These are phyloP conservation scores for Drosophila pectinifera DNA, from an alignment of 1,140 invertebrate genomes.

Conservation along the genomic window DNA sequence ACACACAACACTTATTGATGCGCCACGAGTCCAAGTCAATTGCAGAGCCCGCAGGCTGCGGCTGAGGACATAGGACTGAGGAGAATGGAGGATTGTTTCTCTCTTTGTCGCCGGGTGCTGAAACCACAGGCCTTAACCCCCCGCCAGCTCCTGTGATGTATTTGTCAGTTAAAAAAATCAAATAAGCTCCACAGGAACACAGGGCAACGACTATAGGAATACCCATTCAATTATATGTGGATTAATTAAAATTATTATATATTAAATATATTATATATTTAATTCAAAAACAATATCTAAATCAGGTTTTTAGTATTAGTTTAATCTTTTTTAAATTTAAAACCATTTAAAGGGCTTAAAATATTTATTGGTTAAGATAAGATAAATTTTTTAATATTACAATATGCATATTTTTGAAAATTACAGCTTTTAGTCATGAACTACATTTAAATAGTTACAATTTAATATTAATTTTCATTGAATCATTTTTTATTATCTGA, in stretches of 20 bases:
- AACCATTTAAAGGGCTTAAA: background rate
- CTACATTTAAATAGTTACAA: no score
- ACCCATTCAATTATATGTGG: background rate
- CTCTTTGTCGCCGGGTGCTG: conserved; percentile 21
- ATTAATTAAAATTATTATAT: no score
- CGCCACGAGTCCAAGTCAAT: conserved; percentile 79
- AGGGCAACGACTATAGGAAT: conserved; percentile 1
- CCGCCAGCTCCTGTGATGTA: conserved; percentile 46
- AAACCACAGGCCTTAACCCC: conserved; percentile 62
- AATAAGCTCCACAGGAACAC: background rate
- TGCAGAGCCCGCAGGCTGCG: conserved; percentile 62
- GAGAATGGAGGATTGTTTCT: conserved; percentile 20
- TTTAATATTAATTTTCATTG: background rate
- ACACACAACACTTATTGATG: conserved; percentile 56
- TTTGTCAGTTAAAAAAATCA: conserved; percentile 65
- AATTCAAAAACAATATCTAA: background rate
- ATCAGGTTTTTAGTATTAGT: background rate
- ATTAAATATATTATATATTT: background rate
- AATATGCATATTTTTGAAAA: no score
- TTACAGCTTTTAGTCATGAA: no score
- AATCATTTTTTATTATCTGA: background rate
- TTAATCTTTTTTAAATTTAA: no score
- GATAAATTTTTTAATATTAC: no score
- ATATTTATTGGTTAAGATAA: no score
- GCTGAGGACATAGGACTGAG: conserved; percentile 24